Evolutionary conservation across 64 coral and sea anemone genomes (phyloP), one percentile per base, ranked within the genome.

Genomic region (Pachyseris speciosa): DNA sequence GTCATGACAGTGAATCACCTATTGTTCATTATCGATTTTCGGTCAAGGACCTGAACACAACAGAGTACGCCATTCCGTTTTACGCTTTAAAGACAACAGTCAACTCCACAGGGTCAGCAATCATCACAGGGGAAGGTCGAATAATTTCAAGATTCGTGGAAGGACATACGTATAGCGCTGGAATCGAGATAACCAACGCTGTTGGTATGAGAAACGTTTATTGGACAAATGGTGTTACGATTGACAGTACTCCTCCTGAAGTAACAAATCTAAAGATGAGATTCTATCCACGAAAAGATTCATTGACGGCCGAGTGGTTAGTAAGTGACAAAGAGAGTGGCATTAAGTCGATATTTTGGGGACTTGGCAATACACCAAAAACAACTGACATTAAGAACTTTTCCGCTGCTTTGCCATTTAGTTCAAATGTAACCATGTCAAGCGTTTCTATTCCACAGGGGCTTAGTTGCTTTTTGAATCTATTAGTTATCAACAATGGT

Each of bases 201-300:
- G 96, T 98, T 41, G 64, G 65, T 8, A 61, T 98, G n/a, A 81
- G 22, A 13, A 26, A 68, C 1, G 24, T 73, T 10, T 92, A 89
- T 42, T 98, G 96, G 96, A 98, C 93, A 57, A 75, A 91, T 40
- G 92, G 85, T n/a, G 89, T 95, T 9, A 53, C 58, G 2, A 90
- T 98, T 41, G 96, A 98, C 41, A 92, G 60, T 26, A 92, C 89
- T 37, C 89, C 96, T 40, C 96, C 96, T 25, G 33, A 72, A 33
- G 77, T 95, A 11, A 92, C 59, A 20, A 75, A 75, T 53, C 45
- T 89, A 0, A 88, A 58, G n/a, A 76, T 96, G 4, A 65, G 9
- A 16, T 92, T 96, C 69, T 41, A 89, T 50, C 90, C 94, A 47
- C 2, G 27, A n/a, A 77, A 39, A n/a, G 78, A 96, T 60, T 45